Conservation (phyloP, 2,888 invertebrate species). For the Psylliodes chrysocephalus region DNA sequence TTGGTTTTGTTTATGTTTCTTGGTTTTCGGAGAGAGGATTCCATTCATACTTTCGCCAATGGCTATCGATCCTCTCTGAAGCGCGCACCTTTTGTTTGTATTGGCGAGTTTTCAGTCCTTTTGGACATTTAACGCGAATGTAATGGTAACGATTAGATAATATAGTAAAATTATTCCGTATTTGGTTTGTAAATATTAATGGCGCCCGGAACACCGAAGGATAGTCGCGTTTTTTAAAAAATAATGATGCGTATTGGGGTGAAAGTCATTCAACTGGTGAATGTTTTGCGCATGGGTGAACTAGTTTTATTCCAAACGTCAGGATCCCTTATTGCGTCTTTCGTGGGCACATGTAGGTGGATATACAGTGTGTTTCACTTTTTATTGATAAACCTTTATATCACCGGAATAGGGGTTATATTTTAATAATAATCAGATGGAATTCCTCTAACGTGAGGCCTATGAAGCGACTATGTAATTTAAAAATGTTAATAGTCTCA, state of each 20-base stretch:
- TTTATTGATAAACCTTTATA: too few species aligned
- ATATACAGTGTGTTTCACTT: too few species aligned
- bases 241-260: background rate
- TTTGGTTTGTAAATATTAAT: too few species aligned
- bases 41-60: constrained; percentile 21
- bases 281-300: constrained; percentile 27
- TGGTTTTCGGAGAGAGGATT: constrained; percentile 50
- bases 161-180: too few species aligned
- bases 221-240: background rate
- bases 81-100: constrained; percentile 33
- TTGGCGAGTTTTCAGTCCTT: background rate
- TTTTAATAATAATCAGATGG: too few species aligned
- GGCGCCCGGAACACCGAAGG: background rate
- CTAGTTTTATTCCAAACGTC: constrained; percentile 21
- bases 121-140: background rate
- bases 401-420: too few species aligned
- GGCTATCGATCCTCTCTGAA: constrained; percentile 21
- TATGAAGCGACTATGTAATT: too few species aligned
- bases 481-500: too few species aligned
- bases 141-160: background rate
- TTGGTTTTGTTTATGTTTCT: constrained; percentile 58
- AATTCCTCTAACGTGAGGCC: too few species aligned
- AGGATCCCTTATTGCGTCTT: constrained; percentile 42
- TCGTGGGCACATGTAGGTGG: background rate
- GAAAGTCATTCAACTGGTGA: constrained; percentile 36